Conservation (phyloP, 2,113 vertebrate genomes). For the Ammodytes dubius region DNA sequence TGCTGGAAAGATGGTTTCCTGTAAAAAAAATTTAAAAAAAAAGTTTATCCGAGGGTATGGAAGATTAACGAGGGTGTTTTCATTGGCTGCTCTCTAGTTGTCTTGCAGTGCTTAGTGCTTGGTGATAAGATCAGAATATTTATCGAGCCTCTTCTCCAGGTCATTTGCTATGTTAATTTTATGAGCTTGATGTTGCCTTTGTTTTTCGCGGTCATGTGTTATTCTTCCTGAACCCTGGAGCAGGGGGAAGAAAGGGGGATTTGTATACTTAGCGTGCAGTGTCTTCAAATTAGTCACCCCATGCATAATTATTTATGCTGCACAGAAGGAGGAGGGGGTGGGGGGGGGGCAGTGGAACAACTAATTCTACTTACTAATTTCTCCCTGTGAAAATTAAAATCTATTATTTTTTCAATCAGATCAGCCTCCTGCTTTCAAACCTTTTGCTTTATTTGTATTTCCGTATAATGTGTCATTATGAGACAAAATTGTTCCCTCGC, state of each 20-base stretch:
- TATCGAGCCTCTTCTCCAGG: conserved; percentile 93
- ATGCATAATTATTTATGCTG: conserved; percentile 96
- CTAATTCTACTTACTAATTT: conserved; percentile 93
- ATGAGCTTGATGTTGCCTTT: conserved; percentile 95
- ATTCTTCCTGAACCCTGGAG: conserved; percentile 90
- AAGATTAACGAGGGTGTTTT: conserved; percentile 93
- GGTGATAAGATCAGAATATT: conserved; percentile 93
- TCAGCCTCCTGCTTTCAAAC: conserved; percentile 85
- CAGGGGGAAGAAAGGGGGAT: conserved; percentile 88
- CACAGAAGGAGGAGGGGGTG: conserved; percentile 62
- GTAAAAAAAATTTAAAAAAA: conserved; percentile 75
- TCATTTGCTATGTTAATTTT: conserved; percentile 99
- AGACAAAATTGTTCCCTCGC: conserved; percentile 67
- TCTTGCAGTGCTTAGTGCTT: conserved; percentile 83
- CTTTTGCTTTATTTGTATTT: conserved; percentile 79
- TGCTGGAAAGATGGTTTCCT: conserved; percentile 92
- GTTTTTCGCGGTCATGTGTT: conserved; percentile 92
- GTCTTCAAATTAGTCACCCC: conserved; percentile 95
- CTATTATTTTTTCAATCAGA: conserved; percentile 82
- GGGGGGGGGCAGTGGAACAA: conserved; percentile 90
- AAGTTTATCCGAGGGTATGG: conserved; percentile 89
- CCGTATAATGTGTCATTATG: conserved; percentile 74
- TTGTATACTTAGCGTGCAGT: conserved; percentile 95
- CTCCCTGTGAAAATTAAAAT: conserved; percentile 92
- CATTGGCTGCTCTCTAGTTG: conserved; percentile 89